Conservation (phyloP, 1,140 invertebrate genomes). For the Lamellibrachia luymesi region DNA sequence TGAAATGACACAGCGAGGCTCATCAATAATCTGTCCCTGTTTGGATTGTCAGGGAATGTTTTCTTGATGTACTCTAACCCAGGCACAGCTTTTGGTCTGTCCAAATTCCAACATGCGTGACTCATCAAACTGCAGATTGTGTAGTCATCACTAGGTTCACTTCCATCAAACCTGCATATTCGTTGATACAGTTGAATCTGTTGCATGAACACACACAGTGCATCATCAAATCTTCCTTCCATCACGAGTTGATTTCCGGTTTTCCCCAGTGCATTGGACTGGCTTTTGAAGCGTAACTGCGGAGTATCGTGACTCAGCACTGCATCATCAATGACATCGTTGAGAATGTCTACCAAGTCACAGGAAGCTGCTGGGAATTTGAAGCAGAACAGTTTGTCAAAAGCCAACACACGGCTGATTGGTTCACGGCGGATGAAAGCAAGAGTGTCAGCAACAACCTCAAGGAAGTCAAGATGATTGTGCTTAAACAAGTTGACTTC, state of each 20-base stretch:
- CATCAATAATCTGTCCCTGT: neutral
- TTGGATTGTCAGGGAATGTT: neutral
- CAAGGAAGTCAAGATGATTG: neutral
- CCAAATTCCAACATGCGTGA: neutral
- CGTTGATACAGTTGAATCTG: neutral
- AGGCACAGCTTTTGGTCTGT: neutral
- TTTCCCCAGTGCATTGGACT: neutral
- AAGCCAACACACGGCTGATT: neutral
- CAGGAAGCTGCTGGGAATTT: neutral
- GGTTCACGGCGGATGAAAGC: neutral
- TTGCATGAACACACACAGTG: neutral
- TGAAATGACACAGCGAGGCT: neutral
- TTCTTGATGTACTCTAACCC: neutral
- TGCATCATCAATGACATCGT: neutral
- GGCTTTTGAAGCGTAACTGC: neutral
- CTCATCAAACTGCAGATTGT: neutral
- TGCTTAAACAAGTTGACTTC: slow-evolving; percentile 1
- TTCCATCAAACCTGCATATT: neutral
- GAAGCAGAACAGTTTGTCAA: neutral
- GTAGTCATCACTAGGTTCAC: neutral
- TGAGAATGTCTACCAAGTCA: neutral
- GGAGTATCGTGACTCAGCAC: neutral
- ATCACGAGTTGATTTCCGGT: neutral
- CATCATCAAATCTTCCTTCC: neutral
- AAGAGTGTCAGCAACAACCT: neutral